Conservation (phyloP, 2,797 vertebrate genomes). For the Danio jaintianensis region DNA sequence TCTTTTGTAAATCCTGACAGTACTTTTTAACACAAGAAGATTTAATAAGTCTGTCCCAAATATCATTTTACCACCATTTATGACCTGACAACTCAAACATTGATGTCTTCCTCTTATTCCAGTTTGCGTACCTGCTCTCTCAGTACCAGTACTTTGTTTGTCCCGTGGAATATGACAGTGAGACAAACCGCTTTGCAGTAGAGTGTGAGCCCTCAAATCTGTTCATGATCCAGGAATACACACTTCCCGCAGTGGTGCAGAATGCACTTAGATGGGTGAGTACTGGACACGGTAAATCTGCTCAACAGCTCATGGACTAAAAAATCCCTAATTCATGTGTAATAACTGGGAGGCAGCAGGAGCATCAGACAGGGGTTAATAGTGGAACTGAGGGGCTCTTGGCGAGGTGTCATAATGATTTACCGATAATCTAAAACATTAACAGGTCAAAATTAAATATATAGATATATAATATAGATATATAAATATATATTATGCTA, state of each 20-base stretch:
- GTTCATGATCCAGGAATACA: constrained; percentile 90
- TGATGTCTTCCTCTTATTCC: constrained; percentile 40
- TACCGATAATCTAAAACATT: too few species aligned
- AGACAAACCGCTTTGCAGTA: constrained; percentile 89
- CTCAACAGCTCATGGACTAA: background rate
- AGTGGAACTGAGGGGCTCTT: too few species aligned
- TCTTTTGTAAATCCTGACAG: too few species aligned
- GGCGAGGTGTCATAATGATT: too few species aligned
- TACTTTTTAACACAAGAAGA: too few species aligned
- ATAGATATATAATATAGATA: too few species aligned
- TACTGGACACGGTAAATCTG: background rate
- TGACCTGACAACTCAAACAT: background rate
- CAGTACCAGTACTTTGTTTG: constrained; percentile 95
- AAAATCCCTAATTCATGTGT: background rate
- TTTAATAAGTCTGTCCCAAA: background rate
- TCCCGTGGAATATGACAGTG: constrained; percentile 92
- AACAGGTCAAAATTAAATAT: too few species aligned
- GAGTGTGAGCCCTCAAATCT: constrained; percentile 92
- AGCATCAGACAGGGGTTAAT: too few species aligned
- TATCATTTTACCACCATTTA: background rate
- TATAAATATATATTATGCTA: too few species aligned
- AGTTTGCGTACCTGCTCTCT: constrained; percentile 91
- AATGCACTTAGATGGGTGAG: constrained; percentile 84
- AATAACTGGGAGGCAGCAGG: background rate
- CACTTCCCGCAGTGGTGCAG: constrained; percentile 82